A percentile compares a stretch with the other conserved stretches of the same genome.
Conservation (phyloP, 1,140 invertebrate species). For the Nephila pilipes region DNA sequence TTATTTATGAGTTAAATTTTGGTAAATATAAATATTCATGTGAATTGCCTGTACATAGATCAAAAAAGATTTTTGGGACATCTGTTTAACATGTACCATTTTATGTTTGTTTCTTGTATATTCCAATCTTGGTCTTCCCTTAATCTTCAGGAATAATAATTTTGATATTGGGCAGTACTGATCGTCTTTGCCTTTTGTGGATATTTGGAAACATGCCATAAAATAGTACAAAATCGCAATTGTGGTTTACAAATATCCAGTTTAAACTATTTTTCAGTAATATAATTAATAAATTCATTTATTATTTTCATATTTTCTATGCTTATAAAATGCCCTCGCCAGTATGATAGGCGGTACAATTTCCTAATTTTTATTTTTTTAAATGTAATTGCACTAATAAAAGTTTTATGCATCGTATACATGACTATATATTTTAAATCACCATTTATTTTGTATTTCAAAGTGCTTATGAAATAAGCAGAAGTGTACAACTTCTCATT, state of each 20-base stretch:
- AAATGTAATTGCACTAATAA: too few relatives aligned
- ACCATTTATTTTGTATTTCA: too few relatives aligned
- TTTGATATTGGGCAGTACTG: neutral
- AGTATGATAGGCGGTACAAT: too few relatives aligned
- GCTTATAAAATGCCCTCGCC: neutral
- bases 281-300: neutral
- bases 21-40: too few relatives aligned
- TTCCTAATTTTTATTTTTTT: too few relatives aligned
- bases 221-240: constrained; percentile 24
- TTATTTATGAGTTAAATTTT: too few relatives aligned
- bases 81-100: neutral
- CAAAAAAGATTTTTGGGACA: neutral
- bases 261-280: neutral
- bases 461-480: too few relatives aligned
- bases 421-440: too few relatives aligned
- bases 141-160: neutral
- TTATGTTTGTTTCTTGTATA: neutral
- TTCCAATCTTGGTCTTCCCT: constrained; percentile 16
- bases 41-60: too few relatives aligned
- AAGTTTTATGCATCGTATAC: too few relatives aligned
- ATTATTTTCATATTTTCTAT: neutral
- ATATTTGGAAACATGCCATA: neutral
- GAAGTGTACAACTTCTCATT: too few relatives aligned
- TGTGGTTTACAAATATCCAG: constrained; percentile 18
- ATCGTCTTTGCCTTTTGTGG: constrained; percentile 17